A percentile compares a stretch with the other conserved stretches of the same genome.
These are phyloP conservation scores for Lepus americanus DNA, from an alignment of 2,113 vertebrate genomes.

Conservation along the genomic window DNA sequence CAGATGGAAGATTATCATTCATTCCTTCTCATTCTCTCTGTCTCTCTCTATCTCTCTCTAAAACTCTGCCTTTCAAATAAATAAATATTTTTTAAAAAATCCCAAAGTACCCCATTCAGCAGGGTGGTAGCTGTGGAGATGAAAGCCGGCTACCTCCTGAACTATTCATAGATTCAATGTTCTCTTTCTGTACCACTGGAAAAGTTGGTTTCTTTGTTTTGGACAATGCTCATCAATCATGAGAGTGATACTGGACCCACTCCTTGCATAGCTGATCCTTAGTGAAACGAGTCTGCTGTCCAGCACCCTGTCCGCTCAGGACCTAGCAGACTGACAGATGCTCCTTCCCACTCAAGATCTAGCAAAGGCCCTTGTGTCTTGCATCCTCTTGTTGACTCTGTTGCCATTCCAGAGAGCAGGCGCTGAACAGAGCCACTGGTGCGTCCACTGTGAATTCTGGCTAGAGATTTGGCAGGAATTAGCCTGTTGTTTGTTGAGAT, in stretches of 20 bases:
- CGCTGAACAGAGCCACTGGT: accelerated
- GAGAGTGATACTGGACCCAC: not conserved
- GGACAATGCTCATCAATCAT: not conserved
- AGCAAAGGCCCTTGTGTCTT: not conserved
- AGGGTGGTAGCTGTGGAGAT: too few species aligned
- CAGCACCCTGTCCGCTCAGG: not conserved
- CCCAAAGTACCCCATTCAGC: too few species aligned
- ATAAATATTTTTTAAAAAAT: too few species aligned
- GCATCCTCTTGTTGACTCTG: not conserved
- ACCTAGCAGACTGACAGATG: not conserved
- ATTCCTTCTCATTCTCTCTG: too few species aligned
- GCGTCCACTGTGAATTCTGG: not conserved
- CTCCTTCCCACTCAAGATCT: not conserved
- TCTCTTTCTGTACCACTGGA: not conserved
- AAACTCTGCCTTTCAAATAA: too few species aligned
- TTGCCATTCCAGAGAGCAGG: constrained; percentile 11
- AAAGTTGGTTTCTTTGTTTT: not conserved
- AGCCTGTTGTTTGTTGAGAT: constrained; percentile 58
- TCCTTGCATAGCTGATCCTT: not conserved
- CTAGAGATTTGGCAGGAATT: constrained; percentile 47
- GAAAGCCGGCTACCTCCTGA: too few species aligned
- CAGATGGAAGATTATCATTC: too few species aligned
- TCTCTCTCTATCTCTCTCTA: too few species aligned
- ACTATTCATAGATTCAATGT: too few species aligned
- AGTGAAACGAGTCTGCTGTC: not conserved